Evolutionary conservation across 2,888 invertebrate species (phyloP).

Genomic region (Microctonus brassicae): DNA sequence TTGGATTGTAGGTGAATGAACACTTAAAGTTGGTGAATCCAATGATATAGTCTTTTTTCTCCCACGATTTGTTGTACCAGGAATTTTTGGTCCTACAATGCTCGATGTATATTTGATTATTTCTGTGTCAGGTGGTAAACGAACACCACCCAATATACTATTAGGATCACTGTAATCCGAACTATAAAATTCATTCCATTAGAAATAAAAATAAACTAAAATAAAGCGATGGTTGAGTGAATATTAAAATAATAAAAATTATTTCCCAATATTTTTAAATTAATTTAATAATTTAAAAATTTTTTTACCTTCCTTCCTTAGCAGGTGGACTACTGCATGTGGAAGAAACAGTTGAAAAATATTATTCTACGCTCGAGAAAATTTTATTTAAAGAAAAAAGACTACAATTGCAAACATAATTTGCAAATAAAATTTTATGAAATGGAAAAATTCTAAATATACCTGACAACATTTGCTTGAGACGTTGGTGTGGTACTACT

Average conservation of each 20-base stretch:
- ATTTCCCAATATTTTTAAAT: background rate
- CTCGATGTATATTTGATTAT: constrained; percentile 92
- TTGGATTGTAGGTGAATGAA: constrained; percentile 71
- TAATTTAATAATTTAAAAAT: constrained; percentile 42
- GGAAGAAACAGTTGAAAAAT: constrained; percentile 44
- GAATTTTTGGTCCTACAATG: constrained; percentile 87
- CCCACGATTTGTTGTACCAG: constrained; percentile 86
- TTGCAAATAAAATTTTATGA: background rate
- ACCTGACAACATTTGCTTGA: constrained; percentile 68
- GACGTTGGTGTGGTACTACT: constrained; percentile 58
- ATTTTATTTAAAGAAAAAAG: background rate
- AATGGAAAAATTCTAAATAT: constrained; percentile 25
- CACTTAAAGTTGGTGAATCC: constrained; percentile 79
- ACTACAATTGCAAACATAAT: background rate
- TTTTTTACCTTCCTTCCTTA: constrained; percentile 66
- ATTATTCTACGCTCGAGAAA: background rate
- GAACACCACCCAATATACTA: constrained; percentile 85
- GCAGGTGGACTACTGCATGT: constrained; percentile 57
- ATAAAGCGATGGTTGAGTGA: constrained; percentile 15
- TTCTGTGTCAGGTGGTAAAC: constrained; percentile 89
- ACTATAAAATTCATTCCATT: constrained; percentile 29
- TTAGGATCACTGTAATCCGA: constrained; percentile 79
- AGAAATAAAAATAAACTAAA: constrained; percentile 19
- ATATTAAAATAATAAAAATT: background rate
- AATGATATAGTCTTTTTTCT: constrained; percentile 90